Conservation (phyloP, 2,888 invertebrate genomes). For the Tubulanus polymorphus region DNA sequence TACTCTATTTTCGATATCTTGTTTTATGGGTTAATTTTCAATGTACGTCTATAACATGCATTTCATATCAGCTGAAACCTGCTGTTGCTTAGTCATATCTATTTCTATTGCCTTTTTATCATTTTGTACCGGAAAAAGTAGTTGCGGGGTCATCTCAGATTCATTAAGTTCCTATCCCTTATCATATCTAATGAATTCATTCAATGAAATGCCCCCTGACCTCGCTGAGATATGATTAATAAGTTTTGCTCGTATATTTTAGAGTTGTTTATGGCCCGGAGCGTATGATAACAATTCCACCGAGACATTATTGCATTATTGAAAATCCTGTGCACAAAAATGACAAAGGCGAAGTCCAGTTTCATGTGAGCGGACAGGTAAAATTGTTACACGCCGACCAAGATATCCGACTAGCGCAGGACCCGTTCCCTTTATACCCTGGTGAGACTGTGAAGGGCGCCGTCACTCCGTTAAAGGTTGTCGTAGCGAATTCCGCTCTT, state of each 20-base stretch:
- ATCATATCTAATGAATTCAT: too few relatives aligned
- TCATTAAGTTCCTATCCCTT: too few relatives aligned
- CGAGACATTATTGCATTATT: conserved; percentile 56
- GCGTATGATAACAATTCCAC: conserved; percentile 56
- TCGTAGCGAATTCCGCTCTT: conserved; percentile 55
- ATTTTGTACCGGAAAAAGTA: too few relatives aligned
- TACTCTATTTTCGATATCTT: too few relatives aligned
- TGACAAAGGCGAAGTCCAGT: conserved; percentile 40
- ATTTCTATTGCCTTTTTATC: too few relatives aligned
- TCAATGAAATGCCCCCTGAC: too few relatives aligned
- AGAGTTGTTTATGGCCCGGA: conserved; percentile 55
- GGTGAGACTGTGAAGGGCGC: conserved; percentile 52
- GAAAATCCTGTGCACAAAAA: conserved; percentile 54
- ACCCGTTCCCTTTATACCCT: conserved; percentile 57
- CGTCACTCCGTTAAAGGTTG: conserved; percentile 52
- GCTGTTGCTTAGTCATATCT: too few relatives aligned
- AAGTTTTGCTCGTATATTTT: conserved; percentile 5
- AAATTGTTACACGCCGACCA: conserved; percentile 55
- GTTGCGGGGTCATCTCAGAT: too few relatives aligned
- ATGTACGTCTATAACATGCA: too few relatives aligned
- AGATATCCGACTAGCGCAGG: conserved; percentile 56
- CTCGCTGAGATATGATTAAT: too few relatives aligned
- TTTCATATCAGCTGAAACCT: too few relatives aligned
- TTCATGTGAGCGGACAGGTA: conserved; percentile 53
- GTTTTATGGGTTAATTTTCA: too few relatives aligned